phyloP scores from a whole-genome alignment of 92 coral and sea anemone genomes.

The Meandrina meandrites region DNA sequence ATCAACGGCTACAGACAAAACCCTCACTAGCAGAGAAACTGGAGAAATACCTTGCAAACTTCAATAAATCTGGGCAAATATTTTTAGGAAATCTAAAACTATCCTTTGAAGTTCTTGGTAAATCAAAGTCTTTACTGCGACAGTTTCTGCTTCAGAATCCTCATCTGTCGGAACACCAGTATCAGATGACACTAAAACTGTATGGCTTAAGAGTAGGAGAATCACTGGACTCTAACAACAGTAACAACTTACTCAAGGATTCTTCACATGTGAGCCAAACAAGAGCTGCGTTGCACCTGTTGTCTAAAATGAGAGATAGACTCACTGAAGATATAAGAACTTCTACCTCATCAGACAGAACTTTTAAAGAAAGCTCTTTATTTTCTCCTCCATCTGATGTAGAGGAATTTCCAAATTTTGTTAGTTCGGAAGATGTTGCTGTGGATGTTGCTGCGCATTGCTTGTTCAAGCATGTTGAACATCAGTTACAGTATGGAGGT shows the following conservation, averaged over 20 bases:
- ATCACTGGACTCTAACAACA: constrained; percentile 14
- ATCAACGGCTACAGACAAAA: constrained; percentile 60
- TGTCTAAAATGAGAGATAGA: constrained; percentile 62
- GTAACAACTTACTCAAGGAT: constrained; percentile 41
- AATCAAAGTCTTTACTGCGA: constrained; percentile 57
- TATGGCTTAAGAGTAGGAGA: constrained; percentile 59
- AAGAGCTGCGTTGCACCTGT: constrained; percentile 57
- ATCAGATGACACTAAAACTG: constrained; percentile 50
- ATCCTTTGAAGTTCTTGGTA: constrained; percentile 53
- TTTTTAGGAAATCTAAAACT: constrained; percentile 67
- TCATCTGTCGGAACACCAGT: constrained; percentile 62
- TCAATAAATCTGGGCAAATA: constrained; percentile 68
- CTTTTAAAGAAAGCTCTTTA: neutral
- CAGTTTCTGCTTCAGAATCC: constrained; percentile 81
- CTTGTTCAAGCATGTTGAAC: constrained; percentile 61
- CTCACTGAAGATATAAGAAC: constrained; percentile 35
- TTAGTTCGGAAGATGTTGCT: constrained; percentile 40
- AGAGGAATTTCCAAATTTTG: constrained; percentile 13
- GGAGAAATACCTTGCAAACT: constrained; percentile 72
- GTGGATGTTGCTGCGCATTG: constrained; percentile 52
- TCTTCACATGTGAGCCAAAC: constrained; percentile 44
- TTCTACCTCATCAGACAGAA: neutral
- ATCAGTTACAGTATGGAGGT: constrained; percentile 62
- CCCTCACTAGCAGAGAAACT: constrained; percentile 78
- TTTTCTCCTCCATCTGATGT: neutral